Evolutionary conservation across 2,797 vertebrate genomes (phyloP), one percentile per base, ranked within the genome.

Genomic region (Pristis pectinata): DNA sequence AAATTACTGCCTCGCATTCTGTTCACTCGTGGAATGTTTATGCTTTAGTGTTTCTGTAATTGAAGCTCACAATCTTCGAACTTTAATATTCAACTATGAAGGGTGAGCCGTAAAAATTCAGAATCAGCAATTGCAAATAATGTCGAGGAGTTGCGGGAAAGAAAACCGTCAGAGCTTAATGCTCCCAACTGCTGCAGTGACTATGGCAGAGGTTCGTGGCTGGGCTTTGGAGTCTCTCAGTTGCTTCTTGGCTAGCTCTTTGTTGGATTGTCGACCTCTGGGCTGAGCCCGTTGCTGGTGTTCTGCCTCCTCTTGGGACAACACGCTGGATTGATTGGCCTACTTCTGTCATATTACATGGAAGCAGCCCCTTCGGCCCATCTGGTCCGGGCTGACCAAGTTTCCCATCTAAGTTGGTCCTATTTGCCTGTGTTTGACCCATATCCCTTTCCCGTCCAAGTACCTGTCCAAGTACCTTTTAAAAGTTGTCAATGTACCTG

Each of bases 61-160:
- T 87, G 83, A 87, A 61, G 9, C 53, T 59, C 56, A 61, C 30
- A 87, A 87, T 87, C 83, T 87, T 87, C 59, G 87, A 59, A 87
- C 30, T 87, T 87, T 87, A 87, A 87, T 87, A 53, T 59, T 5
- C 49, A 15, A 53, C 83, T 87, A n/a, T 56, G 15, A 87, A 61
- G 34, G 7, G 34, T 61, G 83, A 87, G 34, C 83, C 59, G 56
- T 61, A 56, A 87, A 87, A 87, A 61, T 61, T n/a, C 83, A 61
- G 30, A 53, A 56, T 85, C 82, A 85, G 82, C 82, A 56, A 24
- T 13, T 85, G 30, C 24, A 56, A 85, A 56, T 82, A 30, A 56
- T 13, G 79, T 41, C 44, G 49, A 56, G 30, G 44, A 59, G 61
- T 59, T 15, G 83, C 30, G 59, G 59, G 59, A 59, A 56, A 17